Evolutionary conservation across 2,113 vertebrate species (phyloP), one percentile per base, ranked within the genome.

Genomic region (Xyrauchen texanus): DNA sequence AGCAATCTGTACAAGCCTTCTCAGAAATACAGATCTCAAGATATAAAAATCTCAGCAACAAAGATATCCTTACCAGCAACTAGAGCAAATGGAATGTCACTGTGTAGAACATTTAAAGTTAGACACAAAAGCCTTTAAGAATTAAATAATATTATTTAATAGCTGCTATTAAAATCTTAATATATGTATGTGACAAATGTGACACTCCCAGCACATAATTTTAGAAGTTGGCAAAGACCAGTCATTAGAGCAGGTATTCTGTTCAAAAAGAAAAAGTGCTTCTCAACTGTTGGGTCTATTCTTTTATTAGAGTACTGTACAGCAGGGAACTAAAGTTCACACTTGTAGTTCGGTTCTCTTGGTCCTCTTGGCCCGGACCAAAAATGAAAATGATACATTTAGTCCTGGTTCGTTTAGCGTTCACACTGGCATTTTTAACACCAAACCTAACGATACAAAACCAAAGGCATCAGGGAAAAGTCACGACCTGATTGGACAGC

Each of bases 201-300:
- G 86, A 76, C 76, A 75, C 82, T 76, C 81, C 84, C 82, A 77
- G 80, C 78, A 85, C 52, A 61, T 7, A 46, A 61, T 67, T 67
- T 78, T 77, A 83, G 83, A 51, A 60, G 72, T 81, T 85, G 77
- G 88, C 85, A 88, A 90, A 82, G 84, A 80, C 62, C 45, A 72
- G 75, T 46, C 77, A 85, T 76, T 84, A 62, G 60, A 74, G 72
- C 9, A 71, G 42, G 9, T 47, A 69, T 12, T 5, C 12, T 3
- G 53, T 13, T 13, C 13, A 0, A 58, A 34, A 62, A 34, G 21
- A 34, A 12, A 52, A 12, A 8, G 12, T 60, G 13, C 3, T 57
- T 5, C 9, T 57, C 12, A 7, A 2, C 11, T 12, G 70, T 65
- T 34, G 21, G 21, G 21, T 34, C 21, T 34, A 34, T 34, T 34